Evolutionary conservation across 2,797 vertebrate species (phyloP), one percentile per base, ranked within the genome.

Genomic region (Macroramphosus scolopax): DNA sequence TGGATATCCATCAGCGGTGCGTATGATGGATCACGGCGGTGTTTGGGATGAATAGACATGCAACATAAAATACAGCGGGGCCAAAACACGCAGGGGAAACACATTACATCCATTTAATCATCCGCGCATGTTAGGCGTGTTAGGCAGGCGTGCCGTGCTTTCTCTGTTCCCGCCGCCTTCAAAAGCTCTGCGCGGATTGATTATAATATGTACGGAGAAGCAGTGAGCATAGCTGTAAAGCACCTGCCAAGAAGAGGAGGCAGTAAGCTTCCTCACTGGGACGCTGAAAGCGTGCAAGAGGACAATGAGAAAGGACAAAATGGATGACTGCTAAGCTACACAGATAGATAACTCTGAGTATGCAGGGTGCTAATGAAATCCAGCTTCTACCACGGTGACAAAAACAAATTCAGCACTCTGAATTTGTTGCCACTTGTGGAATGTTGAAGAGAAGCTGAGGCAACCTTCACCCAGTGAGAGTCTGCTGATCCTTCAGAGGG

Each of bases 81-180:
- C 81, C 83, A 84, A 87, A 37, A 83, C 71, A 30, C 39, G 63
- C 72, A 48, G 82, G 63, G 71, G 82, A 88, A 88, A 88, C 86
- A 88, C 83, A 84, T 89, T 88, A 84, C 86, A 88, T 84, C 83
- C 83, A 84, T 89, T 89, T 88, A 90, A 89, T 89, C 84, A 89
- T 85, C 64, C 26, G 44, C n/a, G 72, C 32, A 55, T 72, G 79
- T 84, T 76, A 83, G 77, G 57, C n/a, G n/a, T n/a, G n/a, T n/a
- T 43, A 72, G 50, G 62, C 69, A 68, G 77, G 74, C 56, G 34
- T 54, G 57, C 53, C 71, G 40, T 51, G 56, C 77, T 68, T 77
- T 69, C 67, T 81, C 54, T 70, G 48, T 64, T 58, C 51, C 59
- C 41, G 57, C 63, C 20, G 45, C 60, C 74, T 83, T 72, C 75